Evolutionary conservation across 2,113 vertebrate species (phyloP).

Genomic region (Daubentonia madagascariensis): DNA sequence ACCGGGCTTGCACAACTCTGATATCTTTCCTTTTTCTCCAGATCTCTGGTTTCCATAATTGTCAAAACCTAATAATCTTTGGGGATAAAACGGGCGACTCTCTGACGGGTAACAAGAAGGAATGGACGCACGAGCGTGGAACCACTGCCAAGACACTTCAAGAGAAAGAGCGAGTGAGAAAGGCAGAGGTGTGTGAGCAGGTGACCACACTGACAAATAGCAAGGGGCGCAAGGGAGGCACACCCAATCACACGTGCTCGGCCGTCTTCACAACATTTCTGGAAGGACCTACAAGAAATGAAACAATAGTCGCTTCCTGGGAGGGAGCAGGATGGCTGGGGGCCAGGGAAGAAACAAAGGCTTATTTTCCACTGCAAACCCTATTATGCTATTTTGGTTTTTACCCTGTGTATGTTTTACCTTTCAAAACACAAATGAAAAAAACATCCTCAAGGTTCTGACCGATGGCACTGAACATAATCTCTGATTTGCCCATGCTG

Average conservation of each 20-base stretch:
- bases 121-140: background rate
- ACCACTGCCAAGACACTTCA: background rate
- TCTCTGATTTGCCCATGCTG: background rate
- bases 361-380: background rate
- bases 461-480: background rate
- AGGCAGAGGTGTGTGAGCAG: background rate
- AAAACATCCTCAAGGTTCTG: background rate
- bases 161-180: background rate
- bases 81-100: background rate
- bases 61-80: background rate
- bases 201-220: background rate
- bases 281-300: background rate
- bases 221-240: background rate
- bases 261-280: background rate
- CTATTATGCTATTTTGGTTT: background rate
- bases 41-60: background rate
- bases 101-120: background rate
- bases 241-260: fast-evolving
- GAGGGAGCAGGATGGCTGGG: background rate
- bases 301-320: background rate
- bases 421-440: background rate
- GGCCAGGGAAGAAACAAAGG: background rate
- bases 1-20: background rate
- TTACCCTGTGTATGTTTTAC: background rate
- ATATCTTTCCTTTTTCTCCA: background rate